These are phyloP conservation scores for Tylochromis polylepis DNA, from an alignment of 2,113 vertebrate genomes.

Conservation along the genomic window DNA sequence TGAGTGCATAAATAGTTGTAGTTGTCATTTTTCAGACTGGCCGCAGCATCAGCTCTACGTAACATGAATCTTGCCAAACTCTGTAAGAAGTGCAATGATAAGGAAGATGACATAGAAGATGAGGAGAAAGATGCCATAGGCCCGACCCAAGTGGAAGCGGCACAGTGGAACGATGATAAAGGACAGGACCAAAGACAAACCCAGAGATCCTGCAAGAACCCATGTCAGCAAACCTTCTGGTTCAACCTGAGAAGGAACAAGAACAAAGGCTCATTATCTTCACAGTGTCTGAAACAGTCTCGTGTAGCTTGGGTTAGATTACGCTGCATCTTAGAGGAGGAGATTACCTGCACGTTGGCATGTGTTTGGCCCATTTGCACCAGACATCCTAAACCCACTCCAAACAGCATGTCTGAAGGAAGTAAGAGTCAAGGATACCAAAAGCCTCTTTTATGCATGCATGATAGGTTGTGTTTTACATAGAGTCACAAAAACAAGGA, in stretches of 20 bases:
- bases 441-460: background rate
- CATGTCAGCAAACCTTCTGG: slow-evolving; percentile 82
- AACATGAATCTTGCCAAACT: slow-evolving; percentile 79
- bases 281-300: background rate
- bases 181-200: slow-evolving; percentile 86
- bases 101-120: slow-evolving; percentile 83
- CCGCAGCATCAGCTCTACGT: background rate
- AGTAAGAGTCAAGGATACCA: slow-evolving; percentile 57
- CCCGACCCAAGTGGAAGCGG: slow-evolving; percentile 78
- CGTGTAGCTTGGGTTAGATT: background rate
- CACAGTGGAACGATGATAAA: slow-evolving; percentile 82
- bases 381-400: slow-evolving; percentile 88
- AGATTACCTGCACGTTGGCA: slow-evolving; percentile 75
- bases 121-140: slow-evolving; percentile 82
- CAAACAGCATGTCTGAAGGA: slow-evolving; percentile 86
- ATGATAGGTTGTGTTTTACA: background rate
- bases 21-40: background rate
- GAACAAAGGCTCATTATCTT: background rate
- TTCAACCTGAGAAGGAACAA: slow-evolving; percentile 77
- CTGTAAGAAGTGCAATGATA: slow-evolving; percentile 83
- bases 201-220: slow-evolving; percentile 85
- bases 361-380: slow-evolving; percentile 76
- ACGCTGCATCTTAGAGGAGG: background rate
- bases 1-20: background rate
- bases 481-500: slow-evolving; percentile 72